Evolutionary conservation across 2,113 vertebrate genomes (phyloP).

Genomic region (Chloebia gouldiae): DNA sequence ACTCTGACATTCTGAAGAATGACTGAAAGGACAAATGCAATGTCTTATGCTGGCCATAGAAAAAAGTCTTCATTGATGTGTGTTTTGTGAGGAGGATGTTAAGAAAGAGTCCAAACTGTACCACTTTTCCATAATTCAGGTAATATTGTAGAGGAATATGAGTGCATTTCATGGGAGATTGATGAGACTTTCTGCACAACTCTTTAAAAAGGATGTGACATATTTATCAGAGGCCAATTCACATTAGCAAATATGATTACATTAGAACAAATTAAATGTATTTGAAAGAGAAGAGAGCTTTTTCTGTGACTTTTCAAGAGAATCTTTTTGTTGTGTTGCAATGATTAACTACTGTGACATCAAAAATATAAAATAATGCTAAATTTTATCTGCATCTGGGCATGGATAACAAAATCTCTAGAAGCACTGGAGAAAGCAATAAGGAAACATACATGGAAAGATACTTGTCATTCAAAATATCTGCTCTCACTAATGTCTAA

Average conservation of each 20-base stretch:
- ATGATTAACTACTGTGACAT: background rate
- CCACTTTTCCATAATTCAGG: background rate
- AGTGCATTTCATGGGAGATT: background rate
- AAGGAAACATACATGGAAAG: background rate
- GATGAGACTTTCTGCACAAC: background rate
- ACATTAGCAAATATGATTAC: background rate
- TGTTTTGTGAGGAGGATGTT: background rate
- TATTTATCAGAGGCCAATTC: background rate
- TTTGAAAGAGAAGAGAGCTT: background rate
- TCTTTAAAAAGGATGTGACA: background rate
- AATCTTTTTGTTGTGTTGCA: background rate
- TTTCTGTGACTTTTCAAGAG: background rate
- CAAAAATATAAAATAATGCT: background rate
- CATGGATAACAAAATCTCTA: background rate
- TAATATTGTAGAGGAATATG: background rate
- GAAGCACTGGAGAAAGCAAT: background rate
- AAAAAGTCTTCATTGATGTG: background rate
- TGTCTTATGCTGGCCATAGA: background rate
- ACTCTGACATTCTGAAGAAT: background rate
- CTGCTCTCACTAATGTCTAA: background rate
- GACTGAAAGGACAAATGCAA: background rate
- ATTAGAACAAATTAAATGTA: background rate
- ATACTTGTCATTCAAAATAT: background rate
- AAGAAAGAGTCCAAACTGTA: background rate
- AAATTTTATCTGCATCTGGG: background rate